Base-by-base conservation (phyloP, 2,113 vertebrate species). In the Anarrhichthys ocellatus region DNA sequence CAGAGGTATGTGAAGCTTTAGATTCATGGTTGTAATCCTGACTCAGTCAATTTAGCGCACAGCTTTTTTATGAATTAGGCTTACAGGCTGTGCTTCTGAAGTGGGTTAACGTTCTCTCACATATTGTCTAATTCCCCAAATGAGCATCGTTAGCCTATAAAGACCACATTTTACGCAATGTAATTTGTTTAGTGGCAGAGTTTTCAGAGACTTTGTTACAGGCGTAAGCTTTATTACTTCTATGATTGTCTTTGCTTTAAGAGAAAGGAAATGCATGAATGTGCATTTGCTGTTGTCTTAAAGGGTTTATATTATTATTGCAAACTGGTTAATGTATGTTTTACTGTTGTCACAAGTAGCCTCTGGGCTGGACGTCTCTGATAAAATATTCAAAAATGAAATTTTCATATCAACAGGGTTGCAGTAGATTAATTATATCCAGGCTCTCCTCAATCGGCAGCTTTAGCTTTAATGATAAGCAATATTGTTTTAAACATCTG, bases 21-120 rank as follows among this genome's bases (percentile, higher is more conserved):
- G n/a, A 77, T 76, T 80, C 38, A 66, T 48, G 48, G 56, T 73
- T 91, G 79, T 83, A 88, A 82, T 90, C 80, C 70, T 20, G 36
- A 71, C 46, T 75, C 61, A 80, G 75, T 72, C 77, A 79, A 54
- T 80, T 82, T 71, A 65, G 27, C 64, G 69, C 62, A 61, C 50
- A 7, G 44, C 65, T 81, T 83, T 38, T 81, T 77, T 77, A 36
- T 74, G 70, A 74, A 62, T 84, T 75, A 29, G 56, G 24, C 24
- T 6, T 29, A 73, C 62, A 64, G 50, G 27, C 68, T 69, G 36
- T 54, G 56, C 17, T 52, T 80, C 29, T 66, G 50, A 73, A 54
- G 46, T 48, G 44, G 6, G 5, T 61, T 76, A 62, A 48, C 69
- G 71, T 77, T 77, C 22, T 42, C 22, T 77, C 56, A 34, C 58